Conservation (phyloP, 1,140 invertebrate genomes). For the Zaprionus capensis region DNA sequence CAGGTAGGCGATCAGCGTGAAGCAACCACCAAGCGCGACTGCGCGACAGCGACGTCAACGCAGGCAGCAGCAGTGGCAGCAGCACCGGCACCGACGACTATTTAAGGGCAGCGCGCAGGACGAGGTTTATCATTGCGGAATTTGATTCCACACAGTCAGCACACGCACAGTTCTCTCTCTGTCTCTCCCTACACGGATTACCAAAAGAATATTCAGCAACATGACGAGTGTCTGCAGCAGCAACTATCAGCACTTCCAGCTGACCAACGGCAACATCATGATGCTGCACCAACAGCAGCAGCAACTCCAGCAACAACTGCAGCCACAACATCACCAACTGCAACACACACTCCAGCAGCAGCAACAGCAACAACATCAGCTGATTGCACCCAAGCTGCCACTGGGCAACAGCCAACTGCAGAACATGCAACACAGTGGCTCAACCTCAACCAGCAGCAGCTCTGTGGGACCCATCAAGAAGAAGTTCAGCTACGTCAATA, state of each 20-base stretch:
- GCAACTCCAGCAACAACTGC: constrained; percentile 38
- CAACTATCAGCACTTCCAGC: constrained; percentile 74
- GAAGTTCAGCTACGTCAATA: constrained; percentile 88
- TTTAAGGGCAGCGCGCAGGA: constrained; percentile 71
- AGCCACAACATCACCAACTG: constrained; percentile 49
- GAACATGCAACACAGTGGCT: constrained; percentile 75
- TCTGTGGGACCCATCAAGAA: constrained; percentile 86
- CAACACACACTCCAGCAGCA: constrained; percentile 59
- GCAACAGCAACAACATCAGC: constrained; percentile 74
- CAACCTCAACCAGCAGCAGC: constrained; percentile 17
- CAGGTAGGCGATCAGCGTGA: constrained; percentile 37
- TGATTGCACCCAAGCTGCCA: constrained; percentile 71
- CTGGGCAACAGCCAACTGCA: constrained; percentile 81
- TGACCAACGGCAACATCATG: constrained; percentile 73
- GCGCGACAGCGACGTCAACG: constrained; percentile 21
- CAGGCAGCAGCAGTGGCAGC: neutral
- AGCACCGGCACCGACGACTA: constrained; percentile 34
- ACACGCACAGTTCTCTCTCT: constrained; percentile 10
- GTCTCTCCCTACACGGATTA: constrained; percentile 49
- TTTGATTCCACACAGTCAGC: constrained; percentile 82
- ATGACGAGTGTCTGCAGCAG: constrained; percentile 78
- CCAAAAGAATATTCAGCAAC: constrained; percentile 5
- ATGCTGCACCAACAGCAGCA: constrained; percentile 62
- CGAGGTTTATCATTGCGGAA: constrained; percentile 83
- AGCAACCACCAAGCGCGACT: constrained; percentile 25